phyloP scores from a whole-genome alignment of 2,888 invertebrate genomes.

The Chymomyza fuscimana region DNA sequence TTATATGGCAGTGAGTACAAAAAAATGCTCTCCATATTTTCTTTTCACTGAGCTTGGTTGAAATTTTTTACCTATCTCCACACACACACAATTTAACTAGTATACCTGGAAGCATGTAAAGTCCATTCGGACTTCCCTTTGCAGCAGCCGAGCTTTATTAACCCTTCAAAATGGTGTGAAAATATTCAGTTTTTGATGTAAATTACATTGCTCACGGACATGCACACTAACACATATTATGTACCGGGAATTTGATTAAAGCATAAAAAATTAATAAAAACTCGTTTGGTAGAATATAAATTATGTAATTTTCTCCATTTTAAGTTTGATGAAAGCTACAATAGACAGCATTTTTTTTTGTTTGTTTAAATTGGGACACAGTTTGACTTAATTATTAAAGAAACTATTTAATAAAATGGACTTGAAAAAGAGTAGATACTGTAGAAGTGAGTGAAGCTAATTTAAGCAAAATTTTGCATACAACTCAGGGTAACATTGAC shows the following conservation, averaged over 20 bases:
- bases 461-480: too few relatives aligned
- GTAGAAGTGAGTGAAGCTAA: too few relatives aligned
- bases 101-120: background rate
- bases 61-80: background rate
- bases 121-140: background rate
- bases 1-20: constrained; percentile 36
- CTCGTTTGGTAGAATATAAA: constrained; percentile 36
- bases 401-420: too few relatives aligned
- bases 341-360: too few relatives aligned
- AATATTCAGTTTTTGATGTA: constrained; percentile 37
- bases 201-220: constrained; percentile 40
- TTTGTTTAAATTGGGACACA: too few relatives aligned
- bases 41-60: background rate
- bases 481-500: too few relatives aligned
- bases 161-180: constrained; percentile 29
- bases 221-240: background rate
- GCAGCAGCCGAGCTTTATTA: background rate
- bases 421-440: too few relatives aligned
- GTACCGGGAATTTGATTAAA: constrained; percentile 52
- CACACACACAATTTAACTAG: background rate
- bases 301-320: constrained; percentile 55
- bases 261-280: constrained; percentile 52
- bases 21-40: background rate
- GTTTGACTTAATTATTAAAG: too few relatives aligned
- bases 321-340: constrained; percentile 52